A percentile compares a stretch with the other conserved stretches of the same genome.
Evolutionary conservation across 2,113 vertebrate species (phyloP).

Genomic region (Cololabis saira): DNA sequence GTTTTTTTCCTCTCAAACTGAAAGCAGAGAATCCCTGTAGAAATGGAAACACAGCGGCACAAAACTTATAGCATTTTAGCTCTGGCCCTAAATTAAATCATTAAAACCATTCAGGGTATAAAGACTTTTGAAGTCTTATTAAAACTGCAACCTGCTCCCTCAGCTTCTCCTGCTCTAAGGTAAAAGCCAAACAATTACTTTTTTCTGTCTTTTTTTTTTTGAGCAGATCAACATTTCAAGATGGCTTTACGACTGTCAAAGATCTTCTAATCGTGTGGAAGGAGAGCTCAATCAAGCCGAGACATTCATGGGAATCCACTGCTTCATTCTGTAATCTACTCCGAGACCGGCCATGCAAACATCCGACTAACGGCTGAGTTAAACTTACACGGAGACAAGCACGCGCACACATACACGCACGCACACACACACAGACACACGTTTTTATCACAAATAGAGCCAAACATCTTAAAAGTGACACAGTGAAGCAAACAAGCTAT

Average conservation of each 20-base stretch:
- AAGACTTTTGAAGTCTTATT: conserved; percentile 46
- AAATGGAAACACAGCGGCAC: conserved; percentile 36
- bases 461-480: conserved; percentile 57
- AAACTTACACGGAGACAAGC: conserved; percentile 53
- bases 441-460: conserved; percentile 51
- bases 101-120: conserved; percentile 43
- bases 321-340: conserved; percentile 36
- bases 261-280: conserved; percentile 6
- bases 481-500: conserved; percentile 54
- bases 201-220: not conserved
- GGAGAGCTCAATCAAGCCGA: conserved; percentile 13
- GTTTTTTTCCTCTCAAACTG: conserved; percentile 14
- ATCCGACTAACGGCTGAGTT: conserved; percentile 48
- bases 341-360: conserved; percentile 58
- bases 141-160: conserved; percentile 43
- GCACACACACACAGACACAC: conserved; percentile 55
- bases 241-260: conserved; percentile 29
- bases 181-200: conserved; percentile 4
- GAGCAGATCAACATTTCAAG: conserved; percentile 17
- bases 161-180: conserved; percentile 10
- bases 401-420: conserved; percentile 54
- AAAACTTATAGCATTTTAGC: conserved; percentile 18
- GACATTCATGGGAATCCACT: conserved; percentile 23
- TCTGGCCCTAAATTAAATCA: conserved; percentile 23
- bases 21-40: conserved; percentile 37